A percentile compares a stretch with the other conserved stretches of the same genome.
phyloP scores from a whole-genome alignment of 1,140 invertebrate genomes.

The Drosophila subpulchrella region DNA sequence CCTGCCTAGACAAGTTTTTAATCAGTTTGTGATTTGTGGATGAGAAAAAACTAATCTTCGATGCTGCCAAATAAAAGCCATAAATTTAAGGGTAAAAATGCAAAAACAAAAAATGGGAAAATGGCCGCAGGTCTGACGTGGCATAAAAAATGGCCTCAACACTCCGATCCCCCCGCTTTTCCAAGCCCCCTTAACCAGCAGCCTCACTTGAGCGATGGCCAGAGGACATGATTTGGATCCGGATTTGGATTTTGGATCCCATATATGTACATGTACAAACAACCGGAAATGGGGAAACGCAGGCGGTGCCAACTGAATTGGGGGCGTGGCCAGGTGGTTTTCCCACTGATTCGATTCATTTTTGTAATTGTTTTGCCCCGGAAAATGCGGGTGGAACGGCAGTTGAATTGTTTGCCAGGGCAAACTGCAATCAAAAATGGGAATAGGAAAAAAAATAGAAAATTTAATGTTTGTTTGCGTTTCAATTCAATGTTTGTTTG shows the following conservation, averaged over 20 bases:
- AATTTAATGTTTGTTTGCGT: constrained; percentile 73
- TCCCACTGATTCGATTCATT: constrained; percentile 41
- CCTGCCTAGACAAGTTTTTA: constrained; percentile 46
- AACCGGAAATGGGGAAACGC: constrained; percentile 45
- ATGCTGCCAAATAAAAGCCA: constrained; percentile 61
- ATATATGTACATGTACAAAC: constrained; percentile 66
- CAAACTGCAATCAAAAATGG: constrained; percentile 69
- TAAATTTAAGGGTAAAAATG: constrained; percentile 56
- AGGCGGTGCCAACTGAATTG: not conserved
- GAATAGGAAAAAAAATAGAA: constrained; percentile 43
- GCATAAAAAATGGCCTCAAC: constrained; percentile 57
- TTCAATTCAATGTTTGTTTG: constrained; percentile 38
- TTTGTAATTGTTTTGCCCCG: constrained; percentile 64
- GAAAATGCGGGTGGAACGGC: constrained; percentile 29
- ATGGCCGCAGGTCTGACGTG: constrained; percentile 8
- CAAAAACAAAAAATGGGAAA: constrained; percentile 17
- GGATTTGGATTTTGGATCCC: constrained; percentile 47
- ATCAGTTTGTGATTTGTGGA: constrained; percentile 66
- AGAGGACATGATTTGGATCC: constrained; percentile 52
- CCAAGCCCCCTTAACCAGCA: too few relatives aligned
- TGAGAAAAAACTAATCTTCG: constrained; percentile 66
- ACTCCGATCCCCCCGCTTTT: not conserved
- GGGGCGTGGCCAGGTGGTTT: constrained; percentile 15
- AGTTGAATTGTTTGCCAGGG: constrained; percentile 62
- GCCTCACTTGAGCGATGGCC: constrained; percentile 56